Percentiles rank a stretch among this genome's conserved stretches.
phyloP scores from a whole-genome alignment of 92 coral and sea anemone genomes.

The Paramuricea clavata region DNA sequence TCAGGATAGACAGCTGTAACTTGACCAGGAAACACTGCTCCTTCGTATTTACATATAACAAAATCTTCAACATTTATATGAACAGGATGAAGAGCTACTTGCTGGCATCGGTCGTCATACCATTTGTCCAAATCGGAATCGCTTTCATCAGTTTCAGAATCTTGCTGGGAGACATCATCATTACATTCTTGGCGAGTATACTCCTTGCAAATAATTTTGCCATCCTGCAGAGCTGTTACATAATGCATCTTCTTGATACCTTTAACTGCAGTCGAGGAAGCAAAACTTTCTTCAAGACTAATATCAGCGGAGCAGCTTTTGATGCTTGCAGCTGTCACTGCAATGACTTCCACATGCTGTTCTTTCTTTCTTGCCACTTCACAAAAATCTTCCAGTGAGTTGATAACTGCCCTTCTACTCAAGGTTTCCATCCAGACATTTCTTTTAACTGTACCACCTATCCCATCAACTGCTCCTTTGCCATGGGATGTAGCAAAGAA shows the following conservation, averaged over 20 bases:
- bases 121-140: background rate
- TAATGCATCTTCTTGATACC: constrained; percentile 36
- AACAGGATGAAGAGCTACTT: background rate
- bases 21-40: constrained; percentile 60
- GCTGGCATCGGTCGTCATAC: constrained; percentile 12
- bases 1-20: constrained; percentile 60
- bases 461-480: background rate
- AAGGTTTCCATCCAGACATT: constrained; percentile 71
- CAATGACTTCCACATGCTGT: background rate
- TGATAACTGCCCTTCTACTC: constrained; percentile 60
- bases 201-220: constrained; percentile 6
- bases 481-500: constrained; percentile 17
- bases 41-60: constrained; percentile 57
- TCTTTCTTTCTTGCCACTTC: constrained; percentile 1
- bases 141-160: background rate
- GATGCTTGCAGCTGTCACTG: background rate
- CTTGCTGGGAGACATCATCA: background rate
- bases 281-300: constrained; percentile 3
- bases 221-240: constrained; percentile 20
- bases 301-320: too few relatives aligned
- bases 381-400: constrained; percentile 54
- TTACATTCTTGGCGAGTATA: background rate
- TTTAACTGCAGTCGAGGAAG: background rate
- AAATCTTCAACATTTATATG: constrained; percentile 8
- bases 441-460: constrained; percentile 58